A percentile compares a stretch with the other conserved stretches of the same genome.
Conservation (phyloP, 2,113 vertebrate species). For the Corvus hawaiiensis region DNA sequence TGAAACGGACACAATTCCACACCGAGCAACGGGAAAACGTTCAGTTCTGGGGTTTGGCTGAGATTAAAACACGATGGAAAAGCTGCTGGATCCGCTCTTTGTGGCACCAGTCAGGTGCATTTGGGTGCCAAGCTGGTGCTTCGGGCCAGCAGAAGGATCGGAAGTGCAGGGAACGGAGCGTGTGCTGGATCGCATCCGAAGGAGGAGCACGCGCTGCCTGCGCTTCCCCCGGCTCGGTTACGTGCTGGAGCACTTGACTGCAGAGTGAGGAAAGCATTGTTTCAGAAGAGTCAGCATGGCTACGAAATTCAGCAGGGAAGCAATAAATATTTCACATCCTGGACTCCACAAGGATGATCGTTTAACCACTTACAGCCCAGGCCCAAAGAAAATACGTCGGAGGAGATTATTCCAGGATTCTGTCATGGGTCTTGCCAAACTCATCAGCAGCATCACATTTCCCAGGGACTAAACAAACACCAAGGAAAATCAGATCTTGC, state of each 20-base stretch:
- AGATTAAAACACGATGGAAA: accelerated
- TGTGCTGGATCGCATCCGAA: accelerated
- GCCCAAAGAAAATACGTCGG: accelerated
- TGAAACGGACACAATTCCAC: not conserved
- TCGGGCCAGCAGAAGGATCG: not conserved
- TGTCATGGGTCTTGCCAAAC: not conserved
- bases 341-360: not conserved
- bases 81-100: accelerated
- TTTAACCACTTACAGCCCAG: not conserved
- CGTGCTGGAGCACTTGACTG: not conserved
- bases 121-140: not conserved
- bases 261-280: not conserved
- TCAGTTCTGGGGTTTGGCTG: accelerated
- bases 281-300: not conserved
- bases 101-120: accelerated
- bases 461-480: not conserved
- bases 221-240: not conserved
- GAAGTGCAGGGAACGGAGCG: accelerated
- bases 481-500: not conserved
- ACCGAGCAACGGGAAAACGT: accelerated
- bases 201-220: not conserved
- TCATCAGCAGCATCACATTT: not conserved
- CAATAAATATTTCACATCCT: not conserved
- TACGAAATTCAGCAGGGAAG: not conserved
- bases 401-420: not conserved